Conservation (phyloP, 2,888 invertebrate species). For the Trachelus troglodyta region DNA sequence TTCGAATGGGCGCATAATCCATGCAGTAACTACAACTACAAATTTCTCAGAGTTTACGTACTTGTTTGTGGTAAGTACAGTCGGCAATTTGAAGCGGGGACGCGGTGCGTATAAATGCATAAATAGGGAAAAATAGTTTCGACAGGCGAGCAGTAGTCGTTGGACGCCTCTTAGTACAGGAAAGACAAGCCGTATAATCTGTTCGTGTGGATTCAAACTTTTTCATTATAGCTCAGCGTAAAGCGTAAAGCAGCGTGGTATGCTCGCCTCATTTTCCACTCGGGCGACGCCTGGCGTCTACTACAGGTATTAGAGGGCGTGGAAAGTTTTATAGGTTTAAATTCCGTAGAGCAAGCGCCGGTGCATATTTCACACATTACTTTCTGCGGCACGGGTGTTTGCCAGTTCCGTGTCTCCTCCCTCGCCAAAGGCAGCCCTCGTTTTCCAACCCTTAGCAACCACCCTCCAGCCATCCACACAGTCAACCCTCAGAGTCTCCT, state of each 20-base stretch:
- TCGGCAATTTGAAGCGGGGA: not conserved
- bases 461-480: conserved; percentile 13
- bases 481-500: conserved; percentile 17
- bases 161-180: conserved; percentile 1
- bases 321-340: conserved; percentile 48
- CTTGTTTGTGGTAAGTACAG: not conserved
- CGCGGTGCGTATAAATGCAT: not conserved
- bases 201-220: conserved; percentile 65
- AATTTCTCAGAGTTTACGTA: not conserved
- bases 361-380: conserved; percentile 66
- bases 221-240: conserved; percentile 59
- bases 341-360: conserved; percentile 52
- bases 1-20: no score
- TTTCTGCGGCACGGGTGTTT: conserved; percentile 62
- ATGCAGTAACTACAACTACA: no score
- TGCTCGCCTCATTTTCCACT: conserved; percentile 30
- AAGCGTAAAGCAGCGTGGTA: not conserved
- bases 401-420: conserved; percentile 47
- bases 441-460: conserved; percentile 20
- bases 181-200: conserved; percentile 43
- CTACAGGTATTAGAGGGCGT: not conserved
- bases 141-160: not conserved
- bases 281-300: conserved; percentile 18
- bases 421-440: conserved; percentile 22
- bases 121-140: not conserved